Evolutionary conservation across 2,888 invertebrate species (phyloP), one percentile per base, ranked within the genome.

Genomic region (Tenthredo livida): DNA sequence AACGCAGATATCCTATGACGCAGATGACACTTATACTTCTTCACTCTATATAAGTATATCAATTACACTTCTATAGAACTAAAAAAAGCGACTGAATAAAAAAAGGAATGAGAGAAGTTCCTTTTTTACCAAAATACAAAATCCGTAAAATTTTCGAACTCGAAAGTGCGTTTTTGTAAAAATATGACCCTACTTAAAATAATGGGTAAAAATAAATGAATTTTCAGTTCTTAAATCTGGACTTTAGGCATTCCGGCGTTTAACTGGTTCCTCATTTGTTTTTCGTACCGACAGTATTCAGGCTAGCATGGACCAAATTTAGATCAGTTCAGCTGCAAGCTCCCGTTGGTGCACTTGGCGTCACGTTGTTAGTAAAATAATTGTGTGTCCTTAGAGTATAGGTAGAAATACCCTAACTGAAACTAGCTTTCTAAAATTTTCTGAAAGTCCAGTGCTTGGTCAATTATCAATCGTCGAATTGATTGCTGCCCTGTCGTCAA

Each of bases 301-400:
- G 61, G 61, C 61, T 61, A 61, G 61, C 25, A 61, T 61, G 25
- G 61, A 25, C 61, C 61, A 61, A 61, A 61, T 61, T 61, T 61
- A 61, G 61, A 61, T 61, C 61, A 61, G 61, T 61, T 25, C 10
- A 12, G 61, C 25, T 25, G 61, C 61, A 61, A 61, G 61, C 61
- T 61, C 10, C 21, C 61, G 25, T 61, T 5, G 25, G 25, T 21
- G 21, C 61, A 25, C 61, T 61, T 61, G 61, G 21, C 61, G 61
- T 61, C 9, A 17, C 21, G 25, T 61, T 21, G 21, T 21, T 61
- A 21, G 25, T 25, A 2, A 61, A 61, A 61, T 61, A 61, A 61
- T 61, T 61, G 9, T 21, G 12, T 25, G 0, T 12, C 61, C 9
- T 12, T 25, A 61, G 4, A 25, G 61, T 61, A 25, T 61, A 25